A percentile compares a stretch with the other conserved stretches of the same genome.
These are phyloP conservation scores for Periphyllus acericola DNA, from an alignment of 2,888 invertebrate species.

Conservation along the genomic window DNA sequence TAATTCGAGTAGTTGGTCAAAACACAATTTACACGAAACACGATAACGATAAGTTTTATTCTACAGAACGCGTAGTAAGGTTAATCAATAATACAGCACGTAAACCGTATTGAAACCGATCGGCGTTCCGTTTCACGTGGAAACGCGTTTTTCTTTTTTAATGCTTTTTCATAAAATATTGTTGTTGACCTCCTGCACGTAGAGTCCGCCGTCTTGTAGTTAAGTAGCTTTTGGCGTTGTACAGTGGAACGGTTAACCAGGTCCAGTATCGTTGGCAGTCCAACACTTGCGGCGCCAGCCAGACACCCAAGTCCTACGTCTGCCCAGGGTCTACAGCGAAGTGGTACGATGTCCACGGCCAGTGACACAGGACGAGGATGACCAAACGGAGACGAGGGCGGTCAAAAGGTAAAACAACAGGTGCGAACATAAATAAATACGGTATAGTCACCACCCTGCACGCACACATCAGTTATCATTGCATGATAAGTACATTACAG, in stretches of 20 bases:
- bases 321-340: constrained; percentile 43
- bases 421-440: neutral
- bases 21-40: too few species aligned
- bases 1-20: too few species aligned
- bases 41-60: too few species aligned
- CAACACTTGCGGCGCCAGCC: constrained; percentile 40
- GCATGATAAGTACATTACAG: too few species aligned
- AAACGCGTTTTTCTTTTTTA: too few species aligned
- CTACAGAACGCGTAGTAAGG: too few species aligned
- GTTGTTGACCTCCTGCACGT: neutral
- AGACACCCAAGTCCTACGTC: constrained; percentile 43
- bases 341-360: constrained; percentile 1
- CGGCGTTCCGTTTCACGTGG: too few species aligned
- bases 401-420: constrained; percentile 20
- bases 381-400: neutral
- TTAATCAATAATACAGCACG: too few species aligned
- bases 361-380: neutral
- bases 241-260: constrained; percentile 57
- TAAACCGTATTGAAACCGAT: too few species aligned
- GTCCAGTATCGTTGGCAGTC: constrained; percentile 57
- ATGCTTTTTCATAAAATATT: too few species aligned
- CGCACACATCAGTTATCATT: too few species aligned
- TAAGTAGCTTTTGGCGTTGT: constrained; percentile 45
- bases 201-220: neutral
- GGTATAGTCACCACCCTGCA: too few species aligned